phyloP scores from a whole-genome alignment of 2,113 vertebrate genomes.

The Myxocyprinus asiaticus region DNA sequence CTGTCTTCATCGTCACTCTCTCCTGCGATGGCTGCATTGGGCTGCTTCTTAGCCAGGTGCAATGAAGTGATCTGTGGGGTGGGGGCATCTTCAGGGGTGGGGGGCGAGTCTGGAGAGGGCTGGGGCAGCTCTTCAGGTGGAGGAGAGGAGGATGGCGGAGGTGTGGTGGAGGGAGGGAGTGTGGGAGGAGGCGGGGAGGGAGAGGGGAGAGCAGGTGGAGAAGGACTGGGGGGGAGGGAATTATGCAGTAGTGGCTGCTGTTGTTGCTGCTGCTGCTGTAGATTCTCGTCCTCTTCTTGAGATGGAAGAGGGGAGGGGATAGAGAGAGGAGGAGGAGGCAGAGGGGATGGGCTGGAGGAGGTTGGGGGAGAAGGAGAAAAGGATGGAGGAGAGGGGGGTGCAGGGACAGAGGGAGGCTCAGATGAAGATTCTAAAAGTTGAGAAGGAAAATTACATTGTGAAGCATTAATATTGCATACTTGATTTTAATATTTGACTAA shows the following conservation, averaged over 20 bases:
- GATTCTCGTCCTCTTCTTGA: constrained; percentile 37
- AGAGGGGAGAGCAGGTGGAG: constrained; percentile 56
- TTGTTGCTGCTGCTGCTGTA: constrained; percentile 20
- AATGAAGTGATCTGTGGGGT: constrained; percentile 76
- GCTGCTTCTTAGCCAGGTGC: constrained; percentile 88
- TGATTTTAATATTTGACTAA: background rate
- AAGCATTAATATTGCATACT: too few relatives aligned
- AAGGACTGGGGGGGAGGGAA: constrained; percentile 58
- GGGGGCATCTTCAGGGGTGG: constrained; percentile 73
- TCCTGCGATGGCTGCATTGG: constrained; percentile 81
- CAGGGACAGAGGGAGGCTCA: constrained; percentile 50
- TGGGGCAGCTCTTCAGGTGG: constrained; percentile 50
- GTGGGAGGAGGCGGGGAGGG: constrained; percentile 60
- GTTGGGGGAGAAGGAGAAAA: constrained; percentile 59
- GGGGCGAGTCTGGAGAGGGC: constrained; percentile 64
- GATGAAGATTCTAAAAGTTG: constrained; percentile 61
- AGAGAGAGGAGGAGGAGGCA: constrained; percentile 58
- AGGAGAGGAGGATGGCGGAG: constrained; percentile 62
- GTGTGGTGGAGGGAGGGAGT: constrained; percentile 59
- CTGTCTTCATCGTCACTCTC: constrained; percentile 87
- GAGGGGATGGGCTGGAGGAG: constrained; percentile 59
- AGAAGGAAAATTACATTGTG: too few relatives aligned
- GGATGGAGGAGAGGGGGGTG: constrained; percentile 54
- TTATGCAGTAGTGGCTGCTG: constrained; percentile 45
- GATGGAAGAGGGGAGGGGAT: constrained; percentile 49